Conservation (phyloP, 2,888 invertebrate genomes). For the Mythimna lalbum region DNA sequence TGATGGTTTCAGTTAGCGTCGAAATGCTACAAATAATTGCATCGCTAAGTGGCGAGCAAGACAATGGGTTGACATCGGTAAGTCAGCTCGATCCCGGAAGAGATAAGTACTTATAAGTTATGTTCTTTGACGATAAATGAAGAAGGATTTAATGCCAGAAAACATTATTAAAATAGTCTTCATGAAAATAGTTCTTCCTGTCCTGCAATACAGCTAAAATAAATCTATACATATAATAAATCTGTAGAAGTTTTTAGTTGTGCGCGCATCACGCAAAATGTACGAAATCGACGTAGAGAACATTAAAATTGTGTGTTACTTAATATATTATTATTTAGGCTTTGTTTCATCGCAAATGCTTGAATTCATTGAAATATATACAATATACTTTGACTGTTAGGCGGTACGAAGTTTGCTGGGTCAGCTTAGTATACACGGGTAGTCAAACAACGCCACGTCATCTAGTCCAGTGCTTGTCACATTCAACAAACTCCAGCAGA, state of each 20-base stretch:
- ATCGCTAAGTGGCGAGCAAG: constrained; percentile 25
- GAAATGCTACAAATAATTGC: constrained; percentile 39
- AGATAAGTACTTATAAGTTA: constrained; percentile 14
- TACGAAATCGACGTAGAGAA: too few relatives aligned
- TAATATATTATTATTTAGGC: too few relatives aligned
- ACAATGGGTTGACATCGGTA: constrained; percentile 23
- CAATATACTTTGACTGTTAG: too few relatives aligned
- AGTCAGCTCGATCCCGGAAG: background rate
- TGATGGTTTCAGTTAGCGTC: background rate
- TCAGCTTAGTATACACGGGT: background rate
- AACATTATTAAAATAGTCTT: background rate
- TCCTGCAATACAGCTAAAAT: too few relatives aligned
- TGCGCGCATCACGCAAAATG: too few relatives aligned
- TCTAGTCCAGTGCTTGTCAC: background rate
- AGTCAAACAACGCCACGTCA: background rate
- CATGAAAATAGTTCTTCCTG: background rate
- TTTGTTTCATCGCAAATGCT: too few relatives aligned
- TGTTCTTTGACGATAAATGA: background rate
- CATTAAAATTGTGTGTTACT: too few relatives aligned
- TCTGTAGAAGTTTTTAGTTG: too few relatives aligned
- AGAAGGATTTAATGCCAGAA: background rate
- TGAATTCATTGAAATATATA: too few relatives aligned
- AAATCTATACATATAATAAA: too few relatives aligned
- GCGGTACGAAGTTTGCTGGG: too few relatives aligned
- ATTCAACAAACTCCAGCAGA: background rate